A percentile compares a stretch with the other conserved stretches of the same genome.
Evolutionary conservation across 2,113 vertebrate genomes (phyloP).

Genomic region (Rutilus rutilus): DNA sequence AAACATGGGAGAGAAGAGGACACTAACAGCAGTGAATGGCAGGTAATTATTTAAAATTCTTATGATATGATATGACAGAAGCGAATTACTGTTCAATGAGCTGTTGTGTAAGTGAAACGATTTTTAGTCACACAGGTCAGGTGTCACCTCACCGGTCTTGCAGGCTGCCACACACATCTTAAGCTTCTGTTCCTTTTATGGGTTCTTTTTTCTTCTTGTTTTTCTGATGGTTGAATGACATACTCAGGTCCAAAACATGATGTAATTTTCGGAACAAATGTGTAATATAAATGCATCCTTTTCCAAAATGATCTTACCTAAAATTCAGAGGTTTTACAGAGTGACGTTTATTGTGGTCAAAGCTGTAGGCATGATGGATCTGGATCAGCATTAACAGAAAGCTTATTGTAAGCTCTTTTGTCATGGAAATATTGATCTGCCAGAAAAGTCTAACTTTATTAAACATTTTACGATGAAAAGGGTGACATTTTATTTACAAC

Average conservation of each 20-base stretch:
- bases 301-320: not conserved
- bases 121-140: too few species aligned
- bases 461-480: not conserved
- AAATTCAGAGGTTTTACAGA: not conserved
- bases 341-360: not conserved
- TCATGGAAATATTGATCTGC: constrained; percentile 4
- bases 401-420: not conserved
- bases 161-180: not conserved
- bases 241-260: not conserved
- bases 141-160: not conserved
- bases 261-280: not conserved
- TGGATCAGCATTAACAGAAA: not conserved
- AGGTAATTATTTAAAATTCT: not conserved
- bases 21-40: not conserved
- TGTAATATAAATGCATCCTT: not conserved
- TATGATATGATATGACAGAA: not conserved
- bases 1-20: not conserved
- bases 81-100: not conserved
- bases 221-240: not conserved
- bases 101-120: not conserved
- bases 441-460: not conserved
- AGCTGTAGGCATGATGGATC: not conserved
- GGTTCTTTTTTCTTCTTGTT: not conserved
- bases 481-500: constrained; percentile 16
- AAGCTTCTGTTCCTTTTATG: not conserved